Evolutionary conservation across 2,888 invertebrate genomes (phyloP), one percentile per base, ranked within the genome.

Genomic region (Rugalucina vietnamica): DNA sequence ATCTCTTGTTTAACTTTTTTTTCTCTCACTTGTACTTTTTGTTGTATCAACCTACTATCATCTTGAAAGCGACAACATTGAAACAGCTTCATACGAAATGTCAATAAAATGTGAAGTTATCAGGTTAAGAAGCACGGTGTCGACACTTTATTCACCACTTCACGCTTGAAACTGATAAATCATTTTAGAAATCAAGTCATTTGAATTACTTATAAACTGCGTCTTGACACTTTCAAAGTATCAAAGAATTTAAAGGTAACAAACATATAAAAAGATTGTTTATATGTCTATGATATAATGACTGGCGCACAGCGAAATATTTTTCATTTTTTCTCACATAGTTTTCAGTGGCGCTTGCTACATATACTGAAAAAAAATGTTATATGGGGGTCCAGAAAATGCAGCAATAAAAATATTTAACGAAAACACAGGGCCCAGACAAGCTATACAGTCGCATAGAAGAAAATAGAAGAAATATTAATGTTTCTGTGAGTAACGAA

Each of bases 111-210:
- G 34, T 34, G 34, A 34, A 65, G 34, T 34, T 65, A 32, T 34
- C 65, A 34, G 18, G 65, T 65, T 27, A 65, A 65, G 65, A n/a
- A 34, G 18, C 65, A 65, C 34, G 24, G 4, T 65, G 65, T 65
- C 34, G 65, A 4, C 27, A 65, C 24, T 65, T 65, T 65, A 65
- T 65, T 65, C 65, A 65, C 24, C 21, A 18, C 65, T 65, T 65
- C 65, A 65, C 65, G 65, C 29, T 65, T 18, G n/a, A 65, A 65
- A 65, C 32, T 34, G 34, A 65, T 65, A 65, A 65, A 65, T 65
- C 65, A 65, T 65, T 34, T 29, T 32, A 14, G 34, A 65, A 65
- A 34, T 65, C 65, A 65, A n/a, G 34, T 65, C 29, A 24, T 65
- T 65, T 65, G 65, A 65, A 65, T n/a, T 65, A 65, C 24, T 65